A percentile compares a stretch with the other conserved stretches of the same genome.
Evolutionary conservation across 2,888 invertebrate species (phyloP).

Genomic region (Apodemia zela): DNA sequence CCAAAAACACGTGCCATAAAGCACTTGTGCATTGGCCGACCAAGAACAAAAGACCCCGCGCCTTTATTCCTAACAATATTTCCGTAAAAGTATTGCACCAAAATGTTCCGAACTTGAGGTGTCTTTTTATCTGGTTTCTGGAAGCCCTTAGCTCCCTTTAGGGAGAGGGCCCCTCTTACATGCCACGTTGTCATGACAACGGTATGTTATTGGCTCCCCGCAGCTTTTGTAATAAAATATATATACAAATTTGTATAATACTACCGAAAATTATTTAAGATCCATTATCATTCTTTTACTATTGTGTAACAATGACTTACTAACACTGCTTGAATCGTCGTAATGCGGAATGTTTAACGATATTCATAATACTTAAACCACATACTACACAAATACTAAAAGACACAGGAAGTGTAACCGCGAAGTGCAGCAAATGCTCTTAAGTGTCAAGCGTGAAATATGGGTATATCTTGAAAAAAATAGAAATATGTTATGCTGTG

Average conservation of each 20-base stretch:
- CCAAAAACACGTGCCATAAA: conserved; percentile 37
- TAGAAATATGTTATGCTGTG: too few relatives aligned
- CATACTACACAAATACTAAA: too few relatives aligned
- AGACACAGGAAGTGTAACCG: too few relatives aligned
- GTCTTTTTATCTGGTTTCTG: conserved; percentile 59
- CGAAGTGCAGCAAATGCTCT: too few relatives aligned
- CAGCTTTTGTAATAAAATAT: conserved; percentile 49
- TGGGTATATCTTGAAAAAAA: too few relatives aligned
- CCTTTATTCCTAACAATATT: conserved; percentile 31
- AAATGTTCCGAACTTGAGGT: conserved; percentile 45
- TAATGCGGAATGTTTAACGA: too few relatives aligned
- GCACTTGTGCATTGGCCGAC: conserved; percentile 47
- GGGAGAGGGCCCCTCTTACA: conserved; percentile 58
- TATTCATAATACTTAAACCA: too few relatives aligned
- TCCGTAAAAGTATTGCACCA: conserved; percentile 36
- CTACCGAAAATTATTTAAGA: conserved; percentile 24
- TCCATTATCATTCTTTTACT: neutral
- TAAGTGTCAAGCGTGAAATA: too few relatives aligned
- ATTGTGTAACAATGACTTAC: too few relatives aligned
- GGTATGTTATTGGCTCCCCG: conserved; percentile 72
- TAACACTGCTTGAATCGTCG: too few relatives aligned
- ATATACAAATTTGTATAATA: conserved; percentile 29
- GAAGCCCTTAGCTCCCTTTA: conserved; percentile 51
- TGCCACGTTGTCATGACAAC: conserved; percentile 64
- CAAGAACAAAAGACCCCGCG: conserved; percentile 39